These are phyloP conservation scores for Kryptolebias ocellatus DNA, from an alignment of 2,797 vertebrate genomes.

Conservation along the genomic window DNA sequence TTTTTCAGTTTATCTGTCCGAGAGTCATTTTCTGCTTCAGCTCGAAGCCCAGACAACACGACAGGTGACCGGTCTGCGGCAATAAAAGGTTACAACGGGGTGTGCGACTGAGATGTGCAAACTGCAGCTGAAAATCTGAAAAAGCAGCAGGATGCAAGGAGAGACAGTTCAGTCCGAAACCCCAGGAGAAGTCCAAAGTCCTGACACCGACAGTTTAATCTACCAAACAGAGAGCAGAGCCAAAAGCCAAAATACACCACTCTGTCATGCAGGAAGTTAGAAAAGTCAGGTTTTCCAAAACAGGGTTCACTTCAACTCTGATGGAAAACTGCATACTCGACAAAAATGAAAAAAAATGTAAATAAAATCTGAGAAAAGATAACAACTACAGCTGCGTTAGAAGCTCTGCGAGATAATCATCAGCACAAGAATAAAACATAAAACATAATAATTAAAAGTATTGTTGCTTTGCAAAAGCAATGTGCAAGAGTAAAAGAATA, in stretches of 20 bases:
- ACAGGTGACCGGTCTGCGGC: slow-evolving; percentile 37
- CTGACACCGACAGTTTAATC: slow-evolving; percentile 15
- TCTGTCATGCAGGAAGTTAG: not conserved
- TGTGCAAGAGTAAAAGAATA: no score
- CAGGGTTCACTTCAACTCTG: no score
- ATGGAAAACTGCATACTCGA: no score
- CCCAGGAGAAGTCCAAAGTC: slow-evolving; percentile 2
- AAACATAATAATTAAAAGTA: no score
- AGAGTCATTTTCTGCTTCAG: slow-evolving; percentile 30
- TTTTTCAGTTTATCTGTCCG: slow-evolving; percentile 18
- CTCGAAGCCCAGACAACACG: slow-evolving; percentile 26
- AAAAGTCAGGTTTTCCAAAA: not conserved
- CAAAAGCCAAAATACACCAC: not conserved
- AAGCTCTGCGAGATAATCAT: no score
- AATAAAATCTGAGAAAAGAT: no score
- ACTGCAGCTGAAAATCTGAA: slow-evolving; percentile 38
- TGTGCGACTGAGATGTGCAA: slow-evolving; percentile 22
- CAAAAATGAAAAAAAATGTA: no score
- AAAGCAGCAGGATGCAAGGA: slow-evolving; percentile 21
- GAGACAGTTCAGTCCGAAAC: not conserved
- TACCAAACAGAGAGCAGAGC: slow-evolving; percentile 2
- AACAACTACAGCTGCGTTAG: no score
- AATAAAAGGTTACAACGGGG: slow-evolving; percentile 31
- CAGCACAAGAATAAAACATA: no score
- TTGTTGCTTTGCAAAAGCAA: no score